Evolutionary conservation across 2,113 vertebrate genomes (phyloP).

Genomic region (Amphiprion percula): DNA sequence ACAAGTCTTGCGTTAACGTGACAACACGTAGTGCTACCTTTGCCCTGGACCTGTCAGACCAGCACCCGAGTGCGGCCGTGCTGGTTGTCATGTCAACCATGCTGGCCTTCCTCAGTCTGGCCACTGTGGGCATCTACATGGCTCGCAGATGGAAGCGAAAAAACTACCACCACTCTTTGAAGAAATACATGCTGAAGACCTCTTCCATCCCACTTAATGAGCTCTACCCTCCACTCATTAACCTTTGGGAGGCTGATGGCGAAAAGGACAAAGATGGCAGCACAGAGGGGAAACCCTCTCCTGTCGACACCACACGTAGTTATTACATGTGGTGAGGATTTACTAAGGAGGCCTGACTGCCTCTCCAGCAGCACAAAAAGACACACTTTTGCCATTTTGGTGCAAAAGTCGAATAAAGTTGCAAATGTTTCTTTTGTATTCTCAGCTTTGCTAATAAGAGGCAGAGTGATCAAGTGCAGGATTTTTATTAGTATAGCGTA

Average conservation of each 20-base stretch:
- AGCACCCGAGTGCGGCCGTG: conserved; percentile 92
- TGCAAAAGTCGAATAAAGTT: conserved; percentile 87
- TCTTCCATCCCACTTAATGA: conserved; percentile 98
- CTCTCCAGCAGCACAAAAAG: conserved; percentile 80
- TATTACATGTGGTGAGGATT: conserved; percentile 98
- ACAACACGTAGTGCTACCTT: conserved; percentile 92
- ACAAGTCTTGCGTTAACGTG: conserved; percentile 97
- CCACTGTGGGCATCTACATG: conserved; percentile 89
- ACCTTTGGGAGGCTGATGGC: conserved; percentile 96
- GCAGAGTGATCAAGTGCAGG: conserved; percentile 86
- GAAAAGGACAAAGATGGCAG: conserved; percentile 96
- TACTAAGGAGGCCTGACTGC: conserved; percentile 81
- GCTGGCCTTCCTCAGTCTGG: conserved; percentile 93
- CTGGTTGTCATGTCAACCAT: conserved; percentile 94
- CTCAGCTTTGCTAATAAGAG: conserved; percentile 91
- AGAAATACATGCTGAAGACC: conserved; percentile 99
- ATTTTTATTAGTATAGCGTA: conserved; percentile 93
- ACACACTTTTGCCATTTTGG: conserved; percentile 88
- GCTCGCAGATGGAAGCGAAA: conserved; percentile 95
- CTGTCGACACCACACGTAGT: conserved; percentile 98
- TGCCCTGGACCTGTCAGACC: conserved; percentile 90
- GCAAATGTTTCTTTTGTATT: conserved; percentile 86
- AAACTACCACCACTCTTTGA: conserved; percentile 98
- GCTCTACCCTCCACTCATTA: conserved; percentile 98
- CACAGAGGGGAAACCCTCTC: conserved; percentile 91